These are phyloP conservation scores for Pycnomerus fuliginosus DNA, from an alignment of 2,888 invertebrate genomes.

Conservation along the genomic window DNA sequence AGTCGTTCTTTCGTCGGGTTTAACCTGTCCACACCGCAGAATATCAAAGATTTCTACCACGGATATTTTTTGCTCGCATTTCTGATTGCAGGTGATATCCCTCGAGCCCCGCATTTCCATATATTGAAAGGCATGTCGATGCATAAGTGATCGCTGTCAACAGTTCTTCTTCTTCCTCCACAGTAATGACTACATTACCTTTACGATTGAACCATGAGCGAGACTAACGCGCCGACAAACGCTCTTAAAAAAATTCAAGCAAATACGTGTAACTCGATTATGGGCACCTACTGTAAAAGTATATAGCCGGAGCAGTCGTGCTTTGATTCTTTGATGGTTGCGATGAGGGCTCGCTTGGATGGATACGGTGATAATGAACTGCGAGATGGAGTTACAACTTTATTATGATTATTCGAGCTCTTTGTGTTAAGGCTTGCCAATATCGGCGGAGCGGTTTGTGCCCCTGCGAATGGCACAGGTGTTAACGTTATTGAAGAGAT, in stretches of 20 bases:
- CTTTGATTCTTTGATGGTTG: constrained; percentile 1
- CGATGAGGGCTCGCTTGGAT: constrained; percentile 13
- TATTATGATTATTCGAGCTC: constrained; percentile 24
- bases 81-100: no score
- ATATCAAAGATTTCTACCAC: no score
- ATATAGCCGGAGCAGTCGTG: constrained; percentile 18
- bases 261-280: constrained; percentile 36
- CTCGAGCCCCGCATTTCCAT: no score
- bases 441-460: no score
- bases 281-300: constrained; percentile 28
- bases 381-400: constrained; percentile 27
- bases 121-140: no score
- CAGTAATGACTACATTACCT: constrained; percentile 29
- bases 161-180: neutral
- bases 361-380: constrained; percentile 27
- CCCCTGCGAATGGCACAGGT: no score
- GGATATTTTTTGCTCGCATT: no score
- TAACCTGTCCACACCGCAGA: no score
- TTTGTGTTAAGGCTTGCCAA: constrained; percentile 17
- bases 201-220: constrained; percentile 38
- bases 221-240: constrained; percentile 39
- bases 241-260: constrained; percentile 30
- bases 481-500: no score
- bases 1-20: constrained; percentile 10
- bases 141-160: no score